Evolutionary conservation across 2,888 invertebrate species (phyloP).

Genomic region (Amiota minor): DNA sequence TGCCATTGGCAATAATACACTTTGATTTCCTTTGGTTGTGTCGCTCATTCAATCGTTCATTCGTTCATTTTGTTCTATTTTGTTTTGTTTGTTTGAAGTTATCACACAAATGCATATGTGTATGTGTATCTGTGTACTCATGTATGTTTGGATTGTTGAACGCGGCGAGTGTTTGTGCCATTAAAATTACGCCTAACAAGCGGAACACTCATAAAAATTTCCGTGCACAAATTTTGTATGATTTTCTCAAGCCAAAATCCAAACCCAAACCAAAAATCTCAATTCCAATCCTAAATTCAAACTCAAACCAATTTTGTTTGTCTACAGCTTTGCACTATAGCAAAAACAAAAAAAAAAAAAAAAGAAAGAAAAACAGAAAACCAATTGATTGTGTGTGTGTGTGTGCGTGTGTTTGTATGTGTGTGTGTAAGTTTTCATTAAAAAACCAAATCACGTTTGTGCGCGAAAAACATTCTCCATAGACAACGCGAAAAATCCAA

Average conservation of each 20-base stretch:
- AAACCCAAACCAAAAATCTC: too few relatives aligned
- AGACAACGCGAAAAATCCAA: slow-evolving; percentile 28
- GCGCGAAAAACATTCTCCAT: slow-evolving; percentile 39
- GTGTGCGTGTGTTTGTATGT: slow-evolving; percentile 11
- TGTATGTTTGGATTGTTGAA: background rate
- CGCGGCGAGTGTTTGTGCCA: slow-evolving; percentile 57
- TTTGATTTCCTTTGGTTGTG: slow-evolving; percentile 22
- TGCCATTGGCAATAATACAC: slow-evolving; percentile 14
- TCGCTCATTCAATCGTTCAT: background rate
- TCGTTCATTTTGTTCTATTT: slow-evolving; percentile 1
- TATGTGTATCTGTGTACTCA: background rate
- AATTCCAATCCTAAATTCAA: too few relatives aligned
- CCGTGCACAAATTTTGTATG: slow-evolving; percentile 22
- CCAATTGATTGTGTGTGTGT: slow-evolving; percentile 3
- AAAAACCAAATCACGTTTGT: slow-evolving; percentile 62
- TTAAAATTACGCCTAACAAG: slow-evolving; percentile 65
- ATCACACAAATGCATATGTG: background rate
- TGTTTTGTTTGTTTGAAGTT: slow-evolving; percentile 10
- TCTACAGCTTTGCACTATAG: slow-evolving; percentile 11
- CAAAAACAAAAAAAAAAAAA: background rate
- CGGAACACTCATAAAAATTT: slow-evolving; percentile 55
- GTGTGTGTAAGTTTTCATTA: slow-evolving; percentile 53
- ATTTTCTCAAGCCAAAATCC: background rate
- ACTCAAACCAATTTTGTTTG: slow-evolving; percentile 10
- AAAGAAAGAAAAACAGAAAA: background rate